A percentile compares a stretch with the other conserved stretches of the same genome.
These are phyloP conservation scores for Panagrolaimus sp. DNA, from an alignment of 1,140 invertebrate genomes.

Conservation along the genomic window DNA sequence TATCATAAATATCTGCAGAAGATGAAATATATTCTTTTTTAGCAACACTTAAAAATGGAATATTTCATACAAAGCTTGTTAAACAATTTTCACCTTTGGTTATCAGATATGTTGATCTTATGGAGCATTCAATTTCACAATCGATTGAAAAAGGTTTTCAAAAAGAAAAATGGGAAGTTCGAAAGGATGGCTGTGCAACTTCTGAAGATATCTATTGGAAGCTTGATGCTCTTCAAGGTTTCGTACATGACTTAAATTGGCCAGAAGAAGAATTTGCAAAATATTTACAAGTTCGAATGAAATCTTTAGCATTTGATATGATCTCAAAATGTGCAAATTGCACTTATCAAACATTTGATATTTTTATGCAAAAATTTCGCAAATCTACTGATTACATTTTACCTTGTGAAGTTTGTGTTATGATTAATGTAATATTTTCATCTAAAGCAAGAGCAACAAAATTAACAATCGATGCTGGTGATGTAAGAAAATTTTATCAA, in stretches of 20 bases:
- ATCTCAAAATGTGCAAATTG: conserved; percentile 95
- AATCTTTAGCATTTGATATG: conserved; percentile 98
- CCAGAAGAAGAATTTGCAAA: conserved; percentile 93
- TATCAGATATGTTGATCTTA: conserved; percentile 93
- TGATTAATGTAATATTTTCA: conserved; percentile 90
- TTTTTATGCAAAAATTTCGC: conserved; percentile 89
- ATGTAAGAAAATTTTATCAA: conserved; percentile 34
- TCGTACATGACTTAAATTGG: conserved; percentile 96
- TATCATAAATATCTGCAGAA: not conserved
- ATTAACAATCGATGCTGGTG: conserved; percentile 46
- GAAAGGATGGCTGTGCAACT: conserved; percentile 95
- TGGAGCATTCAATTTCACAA: conserved; percentile 98
- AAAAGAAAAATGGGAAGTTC: conserved; percentile 95
- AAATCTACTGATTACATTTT: conserved; percentile 95
- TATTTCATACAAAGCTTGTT: conserved; percentile 91
- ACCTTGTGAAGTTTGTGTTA: conserved; percentile 93
- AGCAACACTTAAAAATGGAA: conserved; percentile 93
- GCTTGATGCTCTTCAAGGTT: conserved; percentile 90
- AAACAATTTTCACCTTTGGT: conserved; percentile 95
- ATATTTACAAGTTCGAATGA: conserved; percentile 90
- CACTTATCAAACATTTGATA: conserved; percentile 69
- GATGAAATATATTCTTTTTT: conserved; percentile 21
- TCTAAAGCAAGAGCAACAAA: conserved; percentile 63
- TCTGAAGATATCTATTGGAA: conserved; percentile 99
- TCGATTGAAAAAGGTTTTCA: conserved; percentile 98